A percentile compares a stretch with the other conserved stretches of the same genome.
phyloP scores from a whole-genome alignment of 2,888 invertebrate genomes.

The Lasioglossum marginatum region DNA sequence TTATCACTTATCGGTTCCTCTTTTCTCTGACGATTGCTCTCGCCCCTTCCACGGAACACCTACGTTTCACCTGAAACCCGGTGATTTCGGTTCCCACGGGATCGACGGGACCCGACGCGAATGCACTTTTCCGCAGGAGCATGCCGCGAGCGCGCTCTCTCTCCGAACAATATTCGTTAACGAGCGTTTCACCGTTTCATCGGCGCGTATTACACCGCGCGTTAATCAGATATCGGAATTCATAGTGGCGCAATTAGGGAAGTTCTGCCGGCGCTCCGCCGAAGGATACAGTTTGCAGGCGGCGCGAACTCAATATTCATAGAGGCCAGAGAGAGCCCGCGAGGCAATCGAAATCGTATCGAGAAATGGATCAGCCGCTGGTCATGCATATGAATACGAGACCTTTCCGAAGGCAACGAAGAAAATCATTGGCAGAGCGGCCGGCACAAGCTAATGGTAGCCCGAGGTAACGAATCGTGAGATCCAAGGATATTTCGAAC shows the following conservation, averaged over 20 bases:
- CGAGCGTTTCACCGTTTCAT: conserved; percentile 46
- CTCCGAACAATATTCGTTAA: conserved; percentile 41
- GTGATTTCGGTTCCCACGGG: conserved; percentile 12
- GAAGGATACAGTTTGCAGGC: conserved; percentile 31
- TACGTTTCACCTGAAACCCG: neutral
- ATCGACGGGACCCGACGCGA: neutral
- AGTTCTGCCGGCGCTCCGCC: conserved; percentile 18
- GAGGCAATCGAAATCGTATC: conserved; percentile 48
- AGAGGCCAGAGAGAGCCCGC: neutral
- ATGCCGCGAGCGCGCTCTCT: neutral
- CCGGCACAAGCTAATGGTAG: conserved; percentile 19
- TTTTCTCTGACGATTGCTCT: neutral
- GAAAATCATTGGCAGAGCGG: neutral
- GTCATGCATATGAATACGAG: conserved; percentile 37
- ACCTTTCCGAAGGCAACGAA: neutral
- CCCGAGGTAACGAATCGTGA: conserved; percentile 19
- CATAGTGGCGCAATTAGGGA: conserved; percentile 50
- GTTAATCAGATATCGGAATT: conserved; percentile 54
- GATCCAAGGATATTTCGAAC: too few relatives aligned
- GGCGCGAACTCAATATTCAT: conserved; percentile 47
- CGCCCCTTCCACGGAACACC: neutral
- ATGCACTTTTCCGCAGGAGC: neutral
- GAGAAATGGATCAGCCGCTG: conserved; percentile 49
- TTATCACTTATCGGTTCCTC: neutral
- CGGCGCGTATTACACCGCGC: conserved; percentile 19